phyloP scores from a whole-genome alignment of 2,888 invertebrate species.

The Drosophila bunnanda region DNA sequence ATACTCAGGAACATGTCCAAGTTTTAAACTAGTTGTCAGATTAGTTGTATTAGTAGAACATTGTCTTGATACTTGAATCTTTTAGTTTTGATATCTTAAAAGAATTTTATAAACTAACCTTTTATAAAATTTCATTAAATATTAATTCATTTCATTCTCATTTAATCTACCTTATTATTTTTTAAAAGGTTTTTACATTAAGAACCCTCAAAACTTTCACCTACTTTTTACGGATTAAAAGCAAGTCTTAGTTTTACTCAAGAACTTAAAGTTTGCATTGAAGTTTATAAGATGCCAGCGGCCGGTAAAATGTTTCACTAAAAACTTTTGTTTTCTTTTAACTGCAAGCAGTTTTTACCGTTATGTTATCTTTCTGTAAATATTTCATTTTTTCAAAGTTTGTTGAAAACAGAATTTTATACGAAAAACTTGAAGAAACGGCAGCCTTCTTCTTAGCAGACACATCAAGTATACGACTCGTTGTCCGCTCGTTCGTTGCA shows the following conservation, averaged over 20 bases:
- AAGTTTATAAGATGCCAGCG: not conserved
- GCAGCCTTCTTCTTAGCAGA: slow-evolving; percentile 13
- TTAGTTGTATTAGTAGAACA: not conserved
- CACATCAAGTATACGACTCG: slow-evolving; percentile 33
- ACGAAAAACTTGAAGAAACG: slow-evolving; percentile 2
- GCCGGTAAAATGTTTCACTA: not conserved
- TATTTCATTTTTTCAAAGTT: not conserved
- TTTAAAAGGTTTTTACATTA: no score
- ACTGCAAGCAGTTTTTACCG: no score
- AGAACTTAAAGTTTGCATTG: not conserved
- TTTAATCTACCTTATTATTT: not conserved
- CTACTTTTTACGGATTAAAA: not conserved
- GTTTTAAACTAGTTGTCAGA: not conserved
- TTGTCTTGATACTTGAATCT: no score
- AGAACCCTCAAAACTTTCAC: not conserved
- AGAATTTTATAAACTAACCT: no score
- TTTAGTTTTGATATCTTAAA: no score
- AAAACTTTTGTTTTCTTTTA: not conserved
- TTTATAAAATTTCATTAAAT: not conserved
- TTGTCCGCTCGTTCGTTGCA: slow-evolving; percentile 1
- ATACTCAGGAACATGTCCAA: not conserved
- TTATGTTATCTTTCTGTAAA: not conserved
- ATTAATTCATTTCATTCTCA: not conserved
- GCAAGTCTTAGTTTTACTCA: not conserved
- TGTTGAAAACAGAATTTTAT: not conserved